These are phyloP conservation scores for Plestiodon gilberti DNA, from an alignment of 2,113 vertebrate genomes.

Conservation along the genomic window DNA sequence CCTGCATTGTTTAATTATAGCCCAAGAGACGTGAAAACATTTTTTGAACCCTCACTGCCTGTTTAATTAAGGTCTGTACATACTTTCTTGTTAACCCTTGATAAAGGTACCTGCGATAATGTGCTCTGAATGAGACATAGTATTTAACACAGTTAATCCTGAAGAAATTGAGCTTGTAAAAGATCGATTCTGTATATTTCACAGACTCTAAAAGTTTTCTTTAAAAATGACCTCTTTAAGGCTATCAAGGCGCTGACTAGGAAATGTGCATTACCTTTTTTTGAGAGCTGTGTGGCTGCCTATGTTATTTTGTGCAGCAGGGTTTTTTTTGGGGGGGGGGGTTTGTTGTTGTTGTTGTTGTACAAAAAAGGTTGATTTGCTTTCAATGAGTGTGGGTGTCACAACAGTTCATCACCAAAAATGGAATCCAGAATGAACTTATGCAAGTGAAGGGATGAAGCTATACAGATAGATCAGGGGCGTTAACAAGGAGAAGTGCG, in stretches of 20 bases:
- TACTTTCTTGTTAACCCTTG: conserved; percentile 40
- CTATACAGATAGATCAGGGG: too few species aligned
- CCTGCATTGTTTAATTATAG: conserved; percentile 54
- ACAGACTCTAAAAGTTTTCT: conserved; percentile 18
- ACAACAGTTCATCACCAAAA: too few species aligned
- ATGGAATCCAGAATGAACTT: too few species aligned
- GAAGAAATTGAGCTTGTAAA: conserved; percentile 44
- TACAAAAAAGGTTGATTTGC: too few species aligned
- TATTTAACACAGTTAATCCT: conserved; percentile 47
- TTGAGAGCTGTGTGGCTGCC: too few species aligned
- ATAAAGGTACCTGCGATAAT: conserved; percentile 51
- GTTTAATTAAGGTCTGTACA: conserved; percentile 52
- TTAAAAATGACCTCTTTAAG: conserved; percentile 38
- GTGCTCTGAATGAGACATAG: conserved; percentile 43
- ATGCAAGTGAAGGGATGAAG: too few species aligned
- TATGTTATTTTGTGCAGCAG: too few species aligned
- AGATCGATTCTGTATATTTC: conserved; percentile 38
- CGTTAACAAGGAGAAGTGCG: too few species aligned
- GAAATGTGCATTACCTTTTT: too few species aligned
- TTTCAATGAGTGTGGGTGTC: too few species aligned
- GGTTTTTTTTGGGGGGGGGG: too few species aligned
- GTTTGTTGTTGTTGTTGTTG: too few species aligned
- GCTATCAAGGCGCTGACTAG: neutral
- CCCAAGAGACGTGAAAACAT: conserved; percentile 49
- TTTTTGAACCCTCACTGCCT: conserved; percentile 14